These are phyloP conservation scores for Digitonthophagus gazella DNA, from an alignment of 2,888 invertebrate species.

Conservation along the genomic window DNA sequence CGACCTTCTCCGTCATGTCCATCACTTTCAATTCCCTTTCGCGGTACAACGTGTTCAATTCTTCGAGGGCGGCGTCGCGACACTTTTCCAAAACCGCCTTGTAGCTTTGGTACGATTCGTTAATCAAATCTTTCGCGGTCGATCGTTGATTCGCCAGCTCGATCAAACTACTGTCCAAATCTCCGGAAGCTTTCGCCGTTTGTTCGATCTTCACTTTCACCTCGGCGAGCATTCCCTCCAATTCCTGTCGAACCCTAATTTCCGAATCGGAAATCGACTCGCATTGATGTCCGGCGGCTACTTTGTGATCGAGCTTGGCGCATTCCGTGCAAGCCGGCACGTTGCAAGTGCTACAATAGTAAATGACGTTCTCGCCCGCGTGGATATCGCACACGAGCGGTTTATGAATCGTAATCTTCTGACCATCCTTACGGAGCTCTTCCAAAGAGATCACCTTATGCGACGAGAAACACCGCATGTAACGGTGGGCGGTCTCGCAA, in stretches of 20 bases:
- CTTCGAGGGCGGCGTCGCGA: conserved; percentile 71
- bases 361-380: conserved; percentile 79
- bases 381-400: conserved; percentile 83
- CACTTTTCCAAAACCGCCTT: conserved; percentile 79
- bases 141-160: conserved; percentile 87
- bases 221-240: conserved; percentile 71
- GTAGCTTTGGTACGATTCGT: conserved; percentile 76
- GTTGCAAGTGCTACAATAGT: conserved; percentile 86
- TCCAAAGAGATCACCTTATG: conserved; percentile 89
- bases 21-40: conserved; percentile 85
- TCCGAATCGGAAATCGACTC: conserved; percentile 81
- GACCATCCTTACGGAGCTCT: conserved; percentile 73
- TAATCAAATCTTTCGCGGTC: conserved; percentile 78
- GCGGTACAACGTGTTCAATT: conserved; percentile 75
- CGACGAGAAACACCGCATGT: conserved; percentile 95
- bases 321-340: conserved; percentile 87
- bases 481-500: conserved; percentile 93
- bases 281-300: conserved; percentile 74
- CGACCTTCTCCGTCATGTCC: conserved; percentile 75
- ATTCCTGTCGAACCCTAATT: conserved; percentile 69
- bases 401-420: conserved; percentile 82
- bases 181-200: conserved; percentile 72
- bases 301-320: conserved; percentile 77
- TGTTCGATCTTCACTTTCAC: conserved; percentile 73
- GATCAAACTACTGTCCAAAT: conserved; percentile 75